phyloP scores from a whole-genome alignment of 2,113 vertebrate species.

The Takifugu flavidus region DNA sequence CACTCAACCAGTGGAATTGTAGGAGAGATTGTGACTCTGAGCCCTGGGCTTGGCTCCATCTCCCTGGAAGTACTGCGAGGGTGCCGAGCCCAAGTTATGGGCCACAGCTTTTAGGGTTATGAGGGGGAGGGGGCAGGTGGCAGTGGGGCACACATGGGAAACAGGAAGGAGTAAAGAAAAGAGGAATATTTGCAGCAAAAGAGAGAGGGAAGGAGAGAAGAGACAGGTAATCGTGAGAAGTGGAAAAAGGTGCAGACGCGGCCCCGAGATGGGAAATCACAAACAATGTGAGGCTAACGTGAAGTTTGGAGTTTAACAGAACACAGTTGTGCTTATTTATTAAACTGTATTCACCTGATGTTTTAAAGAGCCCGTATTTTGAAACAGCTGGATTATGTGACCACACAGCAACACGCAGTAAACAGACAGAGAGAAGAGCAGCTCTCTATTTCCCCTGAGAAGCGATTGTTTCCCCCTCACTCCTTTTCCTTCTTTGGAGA shows the following conservation, averaged over 20 bases:
- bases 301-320: no score
- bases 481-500: neutral
- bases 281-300: no score
- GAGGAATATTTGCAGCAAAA: constrained; percentile 43
- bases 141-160: constrained; percentile 48
- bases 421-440: constrained; percentile 28
- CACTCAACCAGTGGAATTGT: constrained; percentile 75
- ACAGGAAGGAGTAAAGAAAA: constrained; percentile 50
- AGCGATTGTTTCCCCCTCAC: neutral
- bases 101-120: constrained; percentile 49
- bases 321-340: no score
- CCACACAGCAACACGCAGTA: constrained; percentile 31
- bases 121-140: constrained; percentile 17
- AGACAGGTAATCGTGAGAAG: constrained; percentile 42
- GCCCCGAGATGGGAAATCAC: no score
- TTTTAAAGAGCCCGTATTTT: no score
- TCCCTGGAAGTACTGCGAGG: constrained; percentile 79
- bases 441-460: constrained; percentile 2
- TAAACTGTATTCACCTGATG: no score
- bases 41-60: constrained; percentile 72
- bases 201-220: constrained; percentile 36
- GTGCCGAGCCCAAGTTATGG: constrained; percentile 71
- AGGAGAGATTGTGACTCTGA: constrained; percentile 71
- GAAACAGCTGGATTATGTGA: constrained; percentile 25
- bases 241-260: no score